Evolutionary conservation across 2,797 vertebrate genomes (phyloP).

Genomic region (Carcharodon carcharias): DNA sequence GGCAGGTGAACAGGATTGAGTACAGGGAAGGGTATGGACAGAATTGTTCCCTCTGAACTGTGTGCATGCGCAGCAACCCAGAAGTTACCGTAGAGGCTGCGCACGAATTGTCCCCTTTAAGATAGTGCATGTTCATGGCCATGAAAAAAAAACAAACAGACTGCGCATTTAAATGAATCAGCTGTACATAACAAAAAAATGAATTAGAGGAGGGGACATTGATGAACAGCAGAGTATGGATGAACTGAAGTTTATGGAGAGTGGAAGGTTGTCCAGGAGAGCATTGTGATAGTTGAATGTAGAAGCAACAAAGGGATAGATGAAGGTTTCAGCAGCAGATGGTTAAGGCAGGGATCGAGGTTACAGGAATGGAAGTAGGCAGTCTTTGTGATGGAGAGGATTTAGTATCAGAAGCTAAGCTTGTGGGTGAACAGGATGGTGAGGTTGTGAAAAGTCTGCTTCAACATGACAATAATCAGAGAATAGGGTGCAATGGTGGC

Average conservation of each 20-base stretch:
- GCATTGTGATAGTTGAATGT: not conserved
- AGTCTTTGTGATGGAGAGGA: not conserved
- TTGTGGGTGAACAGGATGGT: not conserved
- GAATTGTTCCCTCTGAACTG: not conserved
- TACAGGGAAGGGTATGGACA: not conserved
- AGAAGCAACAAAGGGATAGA: not conserved
- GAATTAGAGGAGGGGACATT: not conserved
- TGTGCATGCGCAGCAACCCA: not conserved
- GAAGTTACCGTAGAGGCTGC: not conserved
- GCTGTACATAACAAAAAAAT: not conserved
- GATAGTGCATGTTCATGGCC: not conserved
- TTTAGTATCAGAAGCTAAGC: not conserved
- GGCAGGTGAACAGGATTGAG: not conserved
- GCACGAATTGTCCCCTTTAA: not conserved
- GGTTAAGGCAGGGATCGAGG: not conserved
- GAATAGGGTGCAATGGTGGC: not conserved
- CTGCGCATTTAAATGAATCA: not conserved
- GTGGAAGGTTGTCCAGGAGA: not conserved
- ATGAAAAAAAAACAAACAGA: not conserved
- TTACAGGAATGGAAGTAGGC: not conserved
- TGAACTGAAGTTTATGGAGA: not conserved
- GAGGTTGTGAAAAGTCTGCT: not conserved
- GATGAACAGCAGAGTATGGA: not conserved
- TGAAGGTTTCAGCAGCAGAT: not conserved
- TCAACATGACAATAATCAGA: not conserved